Conservation (phyloP, 2,113 vertebrate genomes). For the Coturnix japonica region DNA sequence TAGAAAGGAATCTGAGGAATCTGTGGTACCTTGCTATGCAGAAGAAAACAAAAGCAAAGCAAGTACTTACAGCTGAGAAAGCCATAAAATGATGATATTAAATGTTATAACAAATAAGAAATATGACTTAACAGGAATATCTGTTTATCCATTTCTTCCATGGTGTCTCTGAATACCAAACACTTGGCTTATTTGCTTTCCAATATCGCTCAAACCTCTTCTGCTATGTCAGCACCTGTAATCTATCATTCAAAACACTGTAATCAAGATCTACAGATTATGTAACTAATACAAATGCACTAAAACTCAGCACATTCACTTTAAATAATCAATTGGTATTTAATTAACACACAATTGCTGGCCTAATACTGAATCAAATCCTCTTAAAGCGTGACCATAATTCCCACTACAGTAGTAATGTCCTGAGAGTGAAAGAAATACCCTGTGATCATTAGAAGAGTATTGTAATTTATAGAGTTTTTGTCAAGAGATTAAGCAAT, state of each 20-base stretch:
- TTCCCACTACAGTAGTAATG: slow-evolving; percentile 56
- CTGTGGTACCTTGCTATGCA: not conserved
- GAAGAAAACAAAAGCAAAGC: not conserved
- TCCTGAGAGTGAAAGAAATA: slow-evolving; percentile 59
- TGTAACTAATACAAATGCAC: not conserved
- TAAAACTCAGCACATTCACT: slow-evolving; percentile 11
- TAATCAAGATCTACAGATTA: slow-evolving; percentile 19
- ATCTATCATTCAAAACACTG: not conserved
- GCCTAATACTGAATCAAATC: slow-evolving; percentile 59
- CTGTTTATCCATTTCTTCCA: not conserved
- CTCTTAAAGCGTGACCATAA: slow-evolving; percentile 67
- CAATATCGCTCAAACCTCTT: not conserved
- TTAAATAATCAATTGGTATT: slow-evolving; percentile 66
- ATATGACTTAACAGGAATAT: not conserved
- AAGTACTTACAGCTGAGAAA: not conserved
- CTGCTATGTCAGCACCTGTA: not conserved
- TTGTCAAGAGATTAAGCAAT: slow-evolving; percentile 63
- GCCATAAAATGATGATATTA: not conserved
- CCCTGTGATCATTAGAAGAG: slow-evolving; percentile 38
- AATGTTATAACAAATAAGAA: not conserved
- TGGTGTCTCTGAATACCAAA: not conserved
- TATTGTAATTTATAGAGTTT: slow-evolving; percentile 49
- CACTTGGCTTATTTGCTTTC: not conserved
- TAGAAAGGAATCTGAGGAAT: not conserved
- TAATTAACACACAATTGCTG: slow-evolving; percentile 60